phyloP scores from a whole-genome alignment of 2,113 vertebrate genomes.

The Saccopteryx leptura region DNA sequence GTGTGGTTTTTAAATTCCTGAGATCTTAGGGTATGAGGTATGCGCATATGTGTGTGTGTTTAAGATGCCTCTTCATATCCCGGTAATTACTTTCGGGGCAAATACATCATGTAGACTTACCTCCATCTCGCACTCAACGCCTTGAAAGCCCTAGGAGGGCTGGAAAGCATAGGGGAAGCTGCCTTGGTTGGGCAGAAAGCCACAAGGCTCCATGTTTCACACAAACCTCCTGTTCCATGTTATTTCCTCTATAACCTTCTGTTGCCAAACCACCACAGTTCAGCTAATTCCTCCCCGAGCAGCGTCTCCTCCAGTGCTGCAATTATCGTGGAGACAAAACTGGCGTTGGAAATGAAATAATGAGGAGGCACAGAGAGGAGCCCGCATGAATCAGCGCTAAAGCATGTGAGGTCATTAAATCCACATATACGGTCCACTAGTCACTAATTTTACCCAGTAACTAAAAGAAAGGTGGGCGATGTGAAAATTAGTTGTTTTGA shows the following conservation, averaged over 20 bases:
- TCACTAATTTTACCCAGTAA: constrained; percentile 66
- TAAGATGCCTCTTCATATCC: neutral
- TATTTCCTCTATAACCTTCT: constrained; percentile 71
- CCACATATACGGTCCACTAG: constrained; percentile 47
- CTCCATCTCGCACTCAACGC: neutral
- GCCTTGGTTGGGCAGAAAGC: constrained; percentile 29
- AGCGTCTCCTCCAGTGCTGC: constrained; percentile 65
- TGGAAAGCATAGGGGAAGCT: neutral
- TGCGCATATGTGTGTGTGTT: neutral
- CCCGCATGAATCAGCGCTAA: constrained; percentile 44
- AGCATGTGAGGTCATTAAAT: constrained; percentile 63
- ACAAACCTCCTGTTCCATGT: constrained; percentile 67
- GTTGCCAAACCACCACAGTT: constrained; percentile 83
- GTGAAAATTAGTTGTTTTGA: constrained; percentile 70
- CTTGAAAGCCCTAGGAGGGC: neutral
- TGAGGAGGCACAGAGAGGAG: constrained; percentile 51
- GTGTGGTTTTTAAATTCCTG: constrained; percentile 8
- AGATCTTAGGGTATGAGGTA: neutral
- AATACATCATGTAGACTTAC: neutral
- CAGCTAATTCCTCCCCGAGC: constrained; percentile 65
- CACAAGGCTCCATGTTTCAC: constrained; percentile 25
- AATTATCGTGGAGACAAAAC: constrained; percentile 74
- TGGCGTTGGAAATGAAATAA: constrained; percentile 62
- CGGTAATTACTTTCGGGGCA: constrained; percentile 1
- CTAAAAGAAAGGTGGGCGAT: constrained; percentile 26